These are phyloP conservation scores for Crotalus viridis DNA, from an alignment of 2,113 vertebrate genomes.

Conservation along the genomic window DNA sequence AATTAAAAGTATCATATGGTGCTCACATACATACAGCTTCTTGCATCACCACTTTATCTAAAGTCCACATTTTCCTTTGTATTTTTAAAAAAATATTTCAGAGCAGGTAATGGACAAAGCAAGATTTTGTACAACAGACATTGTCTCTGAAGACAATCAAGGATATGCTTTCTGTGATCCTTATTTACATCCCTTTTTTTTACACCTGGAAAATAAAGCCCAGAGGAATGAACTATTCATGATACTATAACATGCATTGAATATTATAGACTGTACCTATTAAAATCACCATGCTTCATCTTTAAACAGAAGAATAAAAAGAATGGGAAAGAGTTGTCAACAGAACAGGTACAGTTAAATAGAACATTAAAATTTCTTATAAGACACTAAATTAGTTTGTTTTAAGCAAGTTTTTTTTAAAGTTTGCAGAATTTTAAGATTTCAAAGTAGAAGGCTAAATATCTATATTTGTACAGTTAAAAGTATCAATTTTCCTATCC, in stretches of 20 bases:
- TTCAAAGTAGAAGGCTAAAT: not conserved
- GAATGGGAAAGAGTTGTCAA: not conserved
- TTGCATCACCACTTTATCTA: not conserved
- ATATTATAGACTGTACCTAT: not conserved
- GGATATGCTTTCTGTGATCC: not conserved
- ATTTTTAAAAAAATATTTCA: not conserved
- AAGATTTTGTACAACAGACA: not conserved
- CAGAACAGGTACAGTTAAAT: not conserved
- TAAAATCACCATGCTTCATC: not conserved
- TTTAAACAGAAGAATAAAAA: not conserved
- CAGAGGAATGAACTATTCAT: not conserved
- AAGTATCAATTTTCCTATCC: too few species aligned
- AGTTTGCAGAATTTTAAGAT: slow-evolving; percentile 15
- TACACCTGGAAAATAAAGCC: not conserved
- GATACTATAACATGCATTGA: not conserved
- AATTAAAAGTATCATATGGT: not conserved
- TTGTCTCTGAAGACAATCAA: not conserved
- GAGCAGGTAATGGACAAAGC: not conserved
- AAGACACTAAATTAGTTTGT: slow-evolving; percentile 26
- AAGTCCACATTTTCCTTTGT: not conserved
- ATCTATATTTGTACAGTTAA: slow-evolving; percentile 6
- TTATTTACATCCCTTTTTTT: not conserved
- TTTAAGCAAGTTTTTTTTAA: slow-evolving; percentile 43
- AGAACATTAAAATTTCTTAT: not conserved
- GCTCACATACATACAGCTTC: not conserved